These are phyloP conservation scores for Lucilia cuprina DNA, from an alignment of 1,140 invertebrate species.

Conservation along the genomic window DNA sequence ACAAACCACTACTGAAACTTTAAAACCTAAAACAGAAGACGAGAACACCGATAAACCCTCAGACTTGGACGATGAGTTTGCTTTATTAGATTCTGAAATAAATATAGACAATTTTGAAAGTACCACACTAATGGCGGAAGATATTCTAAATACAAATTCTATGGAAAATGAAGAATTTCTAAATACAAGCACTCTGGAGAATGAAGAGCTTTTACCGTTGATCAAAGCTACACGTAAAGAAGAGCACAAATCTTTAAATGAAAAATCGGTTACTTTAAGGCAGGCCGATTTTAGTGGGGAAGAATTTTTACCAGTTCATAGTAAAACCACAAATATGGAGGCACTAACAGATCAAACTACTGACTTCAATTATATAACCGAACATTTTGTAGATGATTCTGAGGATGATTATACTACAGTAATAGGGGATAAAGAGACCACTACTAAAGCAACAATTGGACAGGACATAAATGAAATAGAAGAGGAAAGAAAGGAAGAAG, in stretches of 20 bases:
- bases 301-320: neutral
- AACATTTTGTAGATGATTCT: no score
- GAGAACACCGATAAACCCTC: neutral
- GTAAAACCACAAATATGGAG: neutral
- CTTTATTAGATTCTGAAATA: neutral
- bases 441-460: no score
- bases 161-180: neutral
- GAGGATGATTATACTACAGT: no score
- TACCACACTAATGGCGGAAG: neutral
- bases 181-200: no score
- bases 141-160: neutral
- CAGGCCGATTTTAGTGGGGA: neutral
- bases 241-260: neutral
- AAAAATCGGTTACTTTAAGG: neutral
- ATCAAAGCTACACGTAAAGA: neutral
- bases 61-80: neutral
- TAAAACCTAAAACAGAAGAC: no score
- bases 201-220: neutral
- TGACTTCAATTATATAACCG: neutral
- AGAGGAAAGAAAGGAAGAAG: no score
- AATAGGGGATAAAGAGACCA: neutral
- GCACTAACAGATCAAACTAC: neutral
- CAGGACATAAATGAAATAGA: no score
- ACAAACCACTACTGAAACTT: neutral
- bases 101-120: neutral